Evolutionary conservation across 2,113 vertebrate genomes (phyloP).

Genomic region (Thryonomys swinderianus): DNA sequence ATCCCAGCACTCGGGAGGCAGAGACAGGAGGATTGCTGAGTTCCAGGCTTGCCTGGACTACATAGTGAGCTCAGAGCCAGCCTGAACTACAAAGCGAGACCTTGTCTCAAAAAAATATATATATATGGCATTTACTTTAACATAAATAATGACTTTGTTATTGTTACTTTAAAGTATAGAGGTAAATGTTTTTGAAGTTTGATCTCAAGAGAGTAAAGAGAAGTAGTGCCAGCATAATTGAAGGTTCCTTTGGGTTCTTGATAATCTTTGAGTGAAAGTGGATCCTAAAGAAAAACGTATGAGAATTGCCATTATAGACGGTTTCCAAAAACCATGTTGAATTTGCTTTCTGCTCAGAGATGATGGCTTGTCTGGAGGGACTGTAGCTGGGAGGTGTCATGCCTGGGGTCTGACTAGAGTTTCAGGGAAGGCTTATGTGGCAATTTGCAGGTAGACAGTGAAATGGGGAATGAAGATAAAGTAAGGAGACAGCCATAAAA

Average conservation of each 20-base stretch:
- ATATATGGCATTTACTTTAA: background rate
- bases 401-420: background rate
- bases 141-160: background rate
- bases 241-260: background rate
- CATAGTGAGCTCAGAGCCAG: no score
- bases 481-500: background rate
- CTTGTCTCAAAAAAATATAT: no score
- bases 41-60: no score
- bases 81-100: no score
- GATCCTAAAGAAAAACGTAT: background rate
- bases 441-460: background rate
- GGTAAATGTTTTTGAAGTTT: background rate
- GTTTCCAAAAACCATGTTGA: background rate
- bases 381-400: background rate
- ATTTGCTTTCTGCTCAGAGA: background rate
- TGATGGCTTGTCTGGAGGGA: background rate
- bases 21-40: no score
- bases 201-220: background rate
- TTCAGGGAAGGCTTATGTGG: background rate
- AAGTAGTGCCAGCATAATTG: background rate
- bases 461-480: background rate
- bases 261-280: background rate
- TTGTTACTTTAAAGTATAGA: background rate
- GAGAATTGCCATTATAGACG: background rate
- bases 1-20: no score